Base-by-base conservation (phyloP, 2,888 invertebrate species). In the Neria commutata region DNA sequence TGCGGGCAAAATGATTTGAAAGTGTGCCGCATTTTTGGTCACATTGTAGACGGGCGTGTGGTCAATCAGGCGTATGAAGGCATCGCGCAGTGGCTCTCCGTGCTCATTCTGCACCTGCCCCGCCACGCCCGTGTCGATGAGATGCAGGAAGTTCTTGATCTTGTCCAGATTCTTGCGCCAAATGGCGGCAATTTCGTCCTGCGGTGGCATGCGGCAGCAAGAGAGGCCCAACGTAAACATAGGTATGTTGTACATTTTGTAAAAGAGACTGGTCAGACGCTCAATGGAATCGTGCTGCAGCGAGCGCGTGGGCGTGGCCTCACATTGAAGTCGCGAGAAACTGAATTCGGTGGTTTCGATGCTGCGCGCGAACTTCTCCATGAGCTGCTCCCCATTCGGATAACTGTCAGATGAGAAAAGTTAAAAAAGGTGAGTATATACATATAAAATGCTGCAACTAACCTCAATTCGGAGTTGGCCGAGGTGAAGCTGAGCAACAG, bases 151-250 rank as follows among this genome's bases (percentile, higher is more conserved):
- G 68, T 85, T 85, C 84, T 89, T 87, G 3, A 89, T 83, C 3
- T 88, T 87, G 17, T 82, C 83, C 52, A 90, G 73, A 71, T 89
- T 88, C 60, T 88, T 86, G 66, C 88, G 85, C 92, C 92, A 93
- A 8, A 91, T 85, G 63, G 84, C 84, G 0, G 87, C 88, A n/a
- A 94, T 84, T 48, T 87, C 84, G 0, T 75, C 80, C n/a, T 87
- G 84, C 0, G 79, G 72, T 0, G 95, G 94, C 86, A 91, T 92
- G 68, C 90, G 90, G 75, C 95, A 95, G 72, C 95, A 95, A 55
- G 89, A 89, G 24, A 95, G 78, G 17, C 91, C 90, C 3, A 89
- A 85, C 0, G 90, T 88, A 50, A 91, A 83, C 75, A 91, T 83
- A 0, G 91, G 89, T 1, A 87, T 84, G 53, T 86, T 84, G 68